Evolutionary conservation across 1,140 invertebrate species (phyloP).

Genomic region (Hylaeus volcanicus): DNA sequence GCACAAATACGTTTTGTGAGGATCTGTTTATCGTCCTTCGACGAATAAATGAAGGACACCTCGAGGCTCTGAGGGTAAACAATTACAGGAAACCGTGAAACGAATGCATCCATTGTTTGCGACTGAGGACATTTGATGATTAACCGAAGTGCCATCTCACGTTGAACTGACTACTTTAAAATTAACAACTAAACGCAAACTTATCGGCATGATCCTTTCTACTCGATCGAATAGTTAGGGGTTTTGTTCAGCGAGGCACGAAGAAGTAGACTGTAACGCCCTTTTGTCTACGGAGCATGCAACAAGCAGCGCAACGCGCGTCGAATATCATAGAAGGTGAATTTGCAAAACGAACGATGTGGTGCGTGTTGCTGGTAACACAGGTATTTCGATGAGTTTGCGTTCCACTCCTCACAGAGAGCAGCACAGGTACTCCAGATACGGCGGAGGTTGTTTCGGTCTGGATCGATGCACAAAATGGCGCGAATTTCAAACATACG

Average conservation of each 20-base stretch:
- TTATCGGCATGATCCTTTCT: neutral
- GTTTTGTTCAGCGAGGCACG: too few species aligned
- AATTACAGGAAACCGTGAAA: too few species aligned
- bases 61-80: too few species aligned
- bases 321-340: constrained; percentile 19
- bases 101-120: too few species aligned
- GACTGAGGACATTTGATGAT: too few species aligned
- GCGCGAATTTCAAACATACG: too few species aligned
- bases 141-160: too few species aligned
- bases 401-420: constrained; percentile 24
- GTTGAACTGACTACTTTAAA: neutral
- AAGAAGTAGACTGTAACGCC: constrained; percentile 51
- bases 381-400: constrained; percentile 34
- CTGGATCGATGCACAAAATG: neutral
- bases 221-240: neutral
- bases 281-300: constrained; percentile 9
- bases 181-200: neutral
- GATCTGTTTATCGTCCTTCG: too few species aligned
- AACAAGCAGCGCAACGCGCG: constrained; percentile 25
- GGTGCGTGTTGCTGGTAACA: constrained; percentile 35
- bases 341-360: constrained; percentile 8
- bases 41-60: too few species aligned
- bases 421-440: constrained; percentile 24
- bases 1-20: too few species aligned
- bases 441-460: neutral